Conservation (phyloP, 1,140 invertebrate species). For the Tetramorium simillimum region DNA sequence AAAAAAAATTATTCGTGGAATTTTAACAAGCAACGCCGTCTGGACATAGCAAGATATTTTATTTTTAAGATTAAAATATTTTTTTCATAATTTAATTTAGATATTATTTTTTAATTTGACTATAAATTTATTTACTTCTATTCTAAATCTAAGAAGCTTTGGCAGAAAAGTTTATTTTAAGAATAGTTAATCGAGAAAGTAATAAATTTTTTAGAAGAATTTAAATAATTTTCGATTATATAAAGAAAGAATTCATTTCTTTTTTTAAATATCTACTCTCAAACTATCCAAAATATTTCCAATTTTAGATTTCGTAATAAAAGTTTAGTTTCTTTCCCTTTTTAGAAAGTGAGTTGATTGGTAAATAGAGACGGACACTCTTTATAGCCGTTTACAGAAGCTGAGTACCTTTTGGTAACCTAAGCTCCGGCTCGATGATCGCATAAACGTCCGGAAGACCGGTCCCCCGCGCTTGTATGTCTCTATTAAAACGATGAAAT, state of each 20-base stretch:
- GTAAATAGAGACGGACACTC: neutral
- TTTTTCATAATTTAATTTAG: neutral
- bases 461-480: conserved; percentile 18
- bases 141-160: neutral
- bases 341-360: neutral
- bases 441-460: conserved; percentile 3
- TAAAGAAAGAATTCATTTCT: neutral
- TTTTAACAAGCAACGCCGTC: neutral
- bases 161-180: conserved; percentile 5
- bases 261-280: neutral
- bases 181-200: neutral
- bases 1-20: neutral
- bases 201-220: neutral
- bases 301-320: neutral
- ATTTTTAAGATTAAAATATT: neutral
- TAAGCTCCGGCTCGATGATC: neutral
- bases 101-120: neutral
- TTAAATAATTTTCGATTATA: neutral
- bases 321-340: neutral
- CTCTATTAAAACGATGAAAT: conserved; percentile 47
- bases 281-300: neutral
- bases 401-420: neutral
- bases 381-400: neutral
- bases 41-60: neutral
- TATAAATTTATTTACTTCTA: neutral